Conservation (phyloP, 2,113 vertebrate species). For the Felis chaus region DNA sequence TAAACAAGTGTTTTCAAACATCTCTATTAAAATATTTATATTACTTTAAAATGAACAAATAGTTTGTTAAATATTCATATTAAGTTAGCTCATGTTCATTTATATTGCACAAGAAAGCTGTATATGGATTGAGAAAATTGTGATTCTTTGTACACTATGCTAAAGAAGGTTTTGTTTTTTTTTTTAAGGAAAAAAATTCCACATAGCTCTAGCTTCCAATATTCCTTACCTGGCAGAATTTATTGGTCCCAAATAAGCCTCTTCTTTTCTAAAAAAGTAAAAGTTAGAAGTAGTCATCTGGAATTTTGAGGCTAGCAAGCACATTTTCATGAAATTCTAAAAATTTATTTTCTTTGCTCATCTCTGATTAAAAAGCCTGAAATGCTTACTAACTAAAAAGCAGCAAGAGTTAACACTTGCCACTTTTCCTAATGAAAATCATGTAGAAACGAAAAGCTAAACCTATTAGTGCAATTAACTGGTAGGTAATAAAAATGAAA, state of each 20-base stretch:
- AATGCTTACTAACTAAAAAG: slow-evolving; percentile 34
- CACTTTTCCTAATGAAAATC: slow-evolving; percentile 49
- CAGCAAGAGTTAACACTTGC: slow-evolving; percentile 18
- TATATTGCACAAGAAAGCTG: slow-evolving; percentile 8
- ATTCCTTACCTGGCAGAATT: slow-evolving; percentile 73
- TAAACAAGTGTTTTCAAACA: slow-evolving; percentile 24
- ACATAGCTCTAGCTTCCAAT: slow-evolving; percentile 6
- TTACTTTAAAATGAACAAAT: slow-evolving; percentile 48
- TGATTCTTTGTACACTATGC: slow-evolving; percentile 13
- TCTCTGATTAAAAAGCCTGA: slow-evolving; percentile 25
- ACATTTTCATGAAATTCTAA: slow-evolving; percentile 21
- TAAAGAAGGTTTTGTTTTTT: not conserved
- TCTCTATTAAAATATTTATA: slow-evolving; percentile 12
- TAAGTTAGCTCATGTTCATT: slow-evolving; percentile 53
- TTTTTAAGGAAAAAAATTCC: not conserved
- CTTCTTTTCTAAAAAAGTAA: slow-evolving; percentile 78
- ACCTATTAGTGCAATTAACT: slow-evolving; percentile 60
- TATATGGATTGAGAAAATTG: not conserved
- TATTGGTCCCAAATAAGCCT: slow-evolving; percentile 75
- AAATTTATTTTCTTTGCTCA: slow-evolving; percentile 4
- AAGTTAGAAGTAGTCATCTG: slow-evolving; percentile 72
- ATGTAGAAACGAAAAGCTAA: slow-evolving; percentile 67
- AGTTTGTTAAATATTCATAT: not conserved
- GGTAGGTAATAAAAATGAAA: slow-evolving; percentile 64
- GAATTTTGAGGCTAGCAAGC: slow-evolving; percentile 45